A percentile compares a stretch with the other conserved stretches of the same genome.
phyloP scores from a whole-genome alignment of 1,140 invertebrate species.

The Anoplophora glabripennis region DNA sequence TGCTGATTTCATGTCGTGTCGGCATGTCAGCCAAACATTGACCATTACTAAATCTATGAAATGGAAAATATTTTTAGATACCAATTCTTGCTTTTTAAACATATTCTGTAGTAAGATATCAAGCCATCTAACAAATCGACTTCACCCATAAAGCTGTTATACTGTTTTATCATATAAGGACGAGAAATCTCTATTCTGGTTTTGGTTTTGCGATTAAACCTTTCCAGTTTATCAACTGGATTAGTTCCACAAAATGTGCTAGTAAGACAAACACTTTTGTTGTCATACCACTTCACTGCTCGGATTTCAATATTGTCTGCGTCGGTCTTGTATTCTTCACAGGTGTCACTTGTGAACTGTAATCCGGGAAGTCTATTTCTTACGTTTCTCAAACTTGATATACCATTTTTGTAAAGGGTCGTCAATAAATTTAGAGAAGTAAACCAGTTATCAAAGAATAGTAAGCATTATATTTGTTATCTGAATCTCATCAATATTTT shows the following conservation, averaged over 20 bases:
- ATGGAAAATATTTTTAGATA: conserved; percentile 32
- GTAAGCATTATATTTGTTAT: too few species aligned
- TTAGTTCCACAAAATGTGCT: conserved; percentile 32
- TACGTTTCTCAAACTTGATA: neutral
- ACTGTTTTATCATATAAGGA: conserved; percentile 36
- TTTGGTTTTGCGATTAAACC: neutral
- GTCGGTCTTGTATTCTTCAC: neutral
- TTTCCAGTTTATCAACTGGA: neutral
- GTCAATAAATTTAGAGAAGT: neutral
- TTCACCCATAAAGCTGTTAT: conserved; percentile 41
- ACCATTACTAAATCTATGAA: conserved; percentile 15
- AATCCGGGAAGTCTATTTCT: conserved; percentile 8
- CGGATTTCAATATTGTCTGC: conserved; percentile 6
- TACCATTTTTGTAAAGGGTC: conserved; percentile 6
- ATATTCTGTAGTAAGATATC: conserved; percentile 27
- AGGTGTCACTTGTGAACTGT: neutral
- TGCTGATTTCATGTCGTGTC: neutral
- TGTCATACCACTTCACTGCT: conserved; percentile 36
- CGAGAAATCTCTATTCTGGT: conserved; percentile 8
- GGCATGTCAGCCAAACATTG: conserved; percentile 15
- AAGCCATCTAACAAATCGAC: conserved; percentile 30
- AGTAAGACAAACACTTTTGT: conserved; percentile 37
- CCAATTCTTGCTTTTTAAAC: conserved; percentile 33
- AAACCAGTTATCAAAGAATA: conserved; percentile 21
- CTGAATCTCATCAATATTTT: too few species aligned